These are phyloP conservation scores for Drosophila rellima DNA, from an alignment of 2,888 invertebrate species.

Conservation along the genomic window DNA sequence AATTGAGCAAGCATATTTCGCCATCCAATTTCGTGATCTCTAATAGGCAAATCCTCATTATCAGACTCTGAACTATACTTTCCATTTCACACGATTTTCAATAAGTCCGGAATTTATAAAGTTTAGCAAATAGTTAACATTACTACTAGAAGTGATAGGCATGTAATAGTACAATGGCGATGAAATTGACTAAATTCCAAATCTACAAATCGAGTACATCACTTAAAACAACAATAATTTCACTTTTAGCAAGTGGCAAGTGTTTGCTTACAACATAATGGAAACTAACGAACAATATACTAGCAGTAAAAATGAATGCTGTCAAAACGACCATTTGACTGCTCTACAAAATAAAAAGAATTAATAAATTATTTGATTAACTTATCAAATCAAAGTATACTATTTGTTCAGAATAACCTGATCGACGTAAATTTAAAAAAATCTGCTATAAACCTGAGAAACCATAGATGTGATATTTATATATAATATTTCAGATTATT, in stretches of 20 bases:
- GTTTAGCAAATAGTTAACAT: conserved; percentile 2
- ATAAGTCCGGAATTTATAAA: neutral
- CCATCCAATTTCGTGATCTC: conserved; percentile 45
- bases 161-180: conserved; percentile 5
- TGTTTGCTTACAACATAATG: conserved; percentile 42
- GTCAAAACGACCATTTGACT: neutral
- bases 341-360: conserved; percentile 15
- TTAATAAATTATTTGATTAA: neutral
- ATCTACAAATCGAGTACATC: conserved; percentile 16
- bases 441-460: no score
- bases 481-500: no score
- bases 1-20: conserved; percentile 62
- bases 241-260: conserved; percentile 73
- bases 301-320: neutral
- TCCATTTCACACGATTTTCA: conserved; percentile 41
- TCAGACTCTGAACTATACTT: conserved; percentile 31
- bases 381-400: neutral
- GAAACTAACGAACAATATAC: conserved; percentile 44
- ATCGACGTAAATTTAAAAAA: no score
- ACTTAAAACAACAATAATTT: conserved; percentile 69
- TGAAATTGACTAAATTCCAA: conserved; percentile 7
- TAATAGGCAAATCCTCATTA: conserved; percentile 29
- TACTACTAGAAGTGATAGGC: neutral
- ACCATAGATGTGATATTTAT: no score
- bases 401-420: no score